These are phyloP conservation scores for Xylophagus ater DNA, from an alignment of 2,888 invertebrate genomes.

Conservation along the genomic window DNA sequence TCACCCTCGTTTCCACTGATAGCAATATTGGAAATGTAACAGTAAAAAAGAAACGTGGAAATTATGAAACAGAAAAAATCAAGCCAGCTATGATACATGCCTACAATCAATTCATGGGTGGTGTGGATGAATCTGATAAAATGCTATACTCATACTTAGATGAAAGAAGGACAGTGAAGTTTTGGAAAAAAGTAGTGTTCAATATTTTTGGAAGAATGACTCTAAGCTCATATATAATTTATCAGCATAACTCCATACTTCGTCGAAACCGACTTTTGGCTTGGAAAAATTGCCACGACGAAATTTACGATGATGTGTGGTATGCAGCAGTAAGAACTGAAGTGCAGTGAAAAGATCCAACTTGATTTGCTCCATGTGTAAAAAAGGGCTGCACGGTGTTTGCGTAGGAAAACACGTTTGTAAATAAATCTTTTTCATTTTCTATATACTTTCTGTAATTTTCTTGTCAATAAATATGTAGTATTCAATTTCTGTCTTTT, in stretches of 20 bases:
- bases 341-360: conserved; percentile 4
- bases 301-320: conserved; percentile 17
- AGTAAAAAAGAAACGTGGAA: conserved; percentile 3
- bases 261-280: conserved; percentile 15
- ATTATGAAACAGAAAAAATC: conserved; percentile 13
- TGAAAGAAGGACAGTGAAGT: conserved; percentile 21
- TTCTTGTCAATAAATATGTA: no score
- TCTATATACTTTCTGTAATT: no score
- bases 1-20: conserved; percentile 4
- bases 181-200: conserved; percentile 23
- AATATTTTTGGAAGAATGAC: conserved; percentile 22
- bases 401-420: conserved; percentile 5
- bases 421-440: conserved; percentile 3
- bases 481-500: no score
- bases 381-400: conserved; percentile 6
- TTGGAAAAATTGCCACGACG: conserved; percentile 17
- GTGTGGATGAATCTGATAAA: conserved; percentile 23
- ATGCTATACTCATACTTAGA: conserved; percentile 23
- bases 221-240: conserved; percentile 23
- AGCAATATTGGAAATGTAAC: conserved; percentile 1
- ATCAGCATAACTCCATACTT: conserved; percentile 16
- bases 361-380: conserved; percentile 4
- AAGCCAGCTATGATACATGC: conserved; percentile 18
- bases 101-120: conserved; percentile 23
- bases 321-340: conserved; percentile 7